phyloP scores from a whole-genome alignment of 64 coral and sea anemone species.

The Dendrophyllia cribrosa region DNA sequence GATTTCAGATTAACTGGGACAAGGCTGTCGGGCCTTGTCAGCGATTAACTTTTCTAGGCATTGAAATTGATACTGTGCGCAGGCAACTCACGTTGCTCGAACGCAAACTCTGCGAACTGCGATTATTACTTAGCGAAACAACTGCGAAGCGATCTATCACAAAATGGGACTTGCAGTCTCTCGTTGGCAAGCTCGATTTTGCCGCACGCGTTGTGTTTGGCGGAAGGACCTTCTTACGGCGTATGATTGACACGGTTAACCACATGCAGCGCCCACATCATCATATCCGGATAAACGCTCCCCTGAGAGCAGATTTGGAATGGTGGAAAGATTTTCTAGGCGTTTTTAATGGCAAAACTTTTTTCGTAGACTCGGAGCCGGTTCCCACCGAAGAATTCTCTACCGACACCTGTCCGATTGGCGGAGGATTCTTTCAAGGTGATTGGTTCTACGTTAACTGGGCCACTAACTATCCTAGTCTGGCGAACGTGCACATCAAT shows the following conservation, averaged over 20 bases:
- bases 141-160: constrained; percentile 19
- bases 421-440: background rate
- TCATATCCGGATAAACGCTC: constrained; percentile 10
- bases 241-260: constrained; percentile 51
- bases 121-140: constrained; percentile 13
- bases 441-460: constrained; percentile 50
- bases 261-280: constrained; percentile 28
- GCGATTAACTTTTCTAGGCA: constrained; percentile 68
- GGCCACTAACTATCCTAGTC: background rate
- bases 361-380: background rate
- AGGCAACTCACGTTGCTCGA: constrained; percentile 24
- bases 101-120: background rate
- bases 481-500: constrained; percentile 28
- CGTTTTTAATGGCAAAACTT: constrained; percentile 8
- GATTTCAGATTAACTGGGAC: constrained; percentile 21
- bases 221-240: constrained; percentile 34
- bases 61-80: constrained; percentile 58
- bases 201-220: constrained; percentile 48
- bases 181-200: constrained; percentile 44
- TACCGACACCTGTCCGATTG: background rate
- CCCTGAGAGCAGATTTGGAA: background rate
- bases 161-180: constrained; percentile 40
- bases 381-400: background rate
- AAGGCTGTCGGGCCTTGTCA: constrained; percentile 37
- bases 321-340: background rate